These are phyloP conservation scores for Trematomus bernacchii DNA, from an alignment of 2,797 vertebrate species.

Conservation along the genomic window DNA sequence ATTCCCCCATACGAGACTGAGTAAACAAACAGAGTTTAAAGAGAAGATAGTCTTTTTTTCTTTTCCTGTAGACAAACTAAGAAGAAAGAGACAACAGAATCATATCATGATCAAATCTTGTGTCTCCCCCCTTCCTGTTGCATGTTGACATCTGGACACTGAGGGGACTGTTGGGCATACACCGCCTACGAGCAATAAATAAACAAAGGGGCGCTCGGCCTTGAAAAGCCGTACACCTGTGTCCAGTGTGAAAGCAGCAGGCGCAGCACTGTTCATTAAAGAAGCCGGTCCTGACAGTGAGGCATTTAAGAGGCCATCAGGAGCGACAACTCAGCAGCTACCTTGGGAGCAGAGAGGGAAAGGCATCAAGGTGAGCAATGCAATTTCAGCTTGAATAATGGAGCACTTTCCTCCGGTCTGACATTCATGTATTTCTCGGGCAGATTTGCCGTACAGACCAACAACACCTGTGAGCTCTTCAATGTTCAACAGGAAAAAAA, in stretches of 20 bases:
- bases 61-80: slow-evolving; percentile 31
- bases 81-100: slow-evolving; percentile 42
- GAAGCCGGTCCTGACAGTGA: slow-evolving; percentile 75
- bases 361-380: slow-evolving; percentile 84
- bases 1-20: slow-evolving; percentile 55
- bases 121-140: slow-evolving; percentile 40
- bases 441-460: slow-evolving; percentile 71
- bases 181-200: slow-evolving; percentile 76
- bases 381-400: slow-evolving; percentile 86
- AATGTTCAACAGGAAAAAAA: slow-evolving; percentile 67
- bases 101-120: slow-evolving; percentile 61
- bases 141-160: slow-evolving; percentile 70
- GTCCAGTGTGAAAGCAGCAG: slow-evolving; percentile 75
- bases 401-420: slow-evolving; percentile 78
- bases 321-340: slow-evolving; percentile 79
- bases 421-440: slow-evolving; percentile 80
- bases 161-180: slow-evolving; percentile 58
- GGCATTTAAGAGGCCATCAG: slow-evolving; percentile 83
- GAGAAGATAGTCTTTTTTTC: slow-evolving; percentile 53
- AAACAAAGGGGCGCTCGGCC: slow-evolving; percentile 73
- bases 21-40: slow-evolving; percentile 47
- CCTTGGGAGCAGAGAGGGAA: slow-evolving; percentile 77
- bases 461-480: slow-evolving; percentile 78
- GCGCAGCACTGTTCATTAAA: slow-evolving; percentile 83
- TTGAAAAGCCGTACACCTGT: slow-evolving; percentile 77